These are phyloP conservation scores for Ictalurus furcatus DNA, from an alignment of 2,113 vertebrate genomes.

Conservation along the genomic window DNA sequence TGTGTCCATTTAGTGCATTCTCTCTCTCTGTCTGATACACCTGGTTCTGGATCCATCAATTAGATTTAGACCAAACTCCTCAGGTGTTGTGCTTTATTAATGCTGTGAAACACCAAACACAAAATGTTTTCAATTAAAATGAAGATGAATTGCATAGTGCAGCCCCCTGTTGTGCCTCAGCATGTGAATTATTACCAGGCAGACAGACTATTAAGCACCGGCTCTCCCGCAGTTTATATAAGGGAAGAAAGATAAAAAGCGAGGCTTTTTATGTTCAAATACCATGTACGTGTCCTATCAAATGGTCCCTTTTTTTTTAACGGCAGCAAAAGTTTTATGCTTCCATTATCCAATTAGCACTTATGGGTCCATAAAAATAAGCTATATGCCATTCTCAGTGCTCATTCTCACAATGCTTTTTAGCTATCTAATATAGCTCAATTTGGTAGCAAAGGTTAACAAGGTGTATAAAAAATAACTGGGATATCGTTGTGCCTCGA, in stretches of 20 bases:
- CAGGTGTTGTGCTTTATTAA: slow-evolving; percentile 63
- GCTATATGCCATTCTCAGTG: background rate
- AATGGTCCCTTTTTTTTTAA: background rate
- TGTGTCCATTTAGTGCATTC: slow-evolving; percentile 12
- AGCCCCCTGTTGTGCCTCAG: slow-evolving; percentile 19
- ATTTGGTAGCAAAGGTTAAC: background rate
- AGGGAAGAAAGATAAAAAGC: background rate
- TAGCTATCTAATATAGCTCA: background rate
- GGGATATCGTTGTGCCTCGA: too few species aligned
- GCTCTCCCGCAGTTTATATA: slow-evolving; percentile 22
- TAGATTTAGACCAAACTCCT: slow-evolving; percentile 58
- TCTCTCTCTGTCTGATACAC: slow-evolving; percentile 26
- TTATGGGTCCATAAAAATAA: background rate
- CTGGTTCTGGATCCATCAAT: slow-evolving; percentile 56
- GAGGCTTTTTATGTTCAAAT: background rate
- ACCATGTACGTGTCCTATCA: background rate
- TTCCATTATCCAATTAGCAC: background rate
- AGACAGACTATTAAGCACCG: slow-evolving; percentile 42
- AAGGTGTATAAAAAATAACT: background rate
- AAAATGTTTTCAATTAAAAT: slow-evolving; percentile 73
- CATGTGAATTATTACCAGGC: slow-evolving; percentile 45
- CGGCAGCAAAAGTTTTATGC: background rate
- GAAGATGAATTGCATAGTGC: slow-evolving; percentile 63
- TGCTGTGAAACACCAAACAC: slow-evolving; percentile 61
- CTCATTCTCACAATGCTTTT: background rate